These are phyloP conservation scores for Subacronicta megacephala DNA, from an alignment of 2,888 invertebrate species.

Conservation along the genomic window DNA sequence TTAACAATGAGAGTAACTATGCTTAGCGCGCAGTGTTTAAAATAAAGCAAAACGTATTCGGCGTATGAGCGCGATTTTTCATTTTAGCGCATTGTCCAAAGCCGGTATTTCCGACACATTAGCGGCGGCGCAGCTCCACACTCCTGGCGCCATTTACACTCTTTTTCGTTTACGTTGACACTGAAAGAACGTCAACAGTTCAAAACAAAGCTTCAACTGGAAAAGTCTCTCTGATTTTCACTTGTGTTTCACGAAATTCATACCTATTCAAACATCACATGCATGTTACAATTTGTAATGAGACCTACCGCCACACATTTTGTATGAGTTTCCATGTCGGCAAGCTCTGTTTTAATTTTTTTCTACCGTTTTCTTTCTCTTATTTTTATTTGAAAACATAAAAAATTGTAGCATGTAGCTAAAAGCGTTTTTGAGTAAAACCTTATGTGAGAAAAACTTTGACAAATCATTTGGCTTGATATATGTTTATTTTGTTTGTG, in stretches of 20 bases:
- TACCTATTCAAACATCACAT: constrained; percentile 50
- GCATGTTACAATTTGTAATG: constrained; percentile 46
- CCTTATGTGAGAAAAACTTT: constrained; percentile 36
- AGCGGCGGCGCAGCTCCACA: constrained; percentile 55
- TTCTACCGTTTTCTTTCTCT: constrained; percentile 35
- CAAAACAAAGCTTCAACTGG: constrained; percentile 56
- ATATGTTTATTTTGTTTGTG: constrained; percentile 38
- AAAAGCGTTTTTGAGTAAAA: constrained; percentile 54
- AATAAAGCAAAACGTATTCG: constrained; percentile 31
- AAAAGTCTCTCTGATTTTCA: constrained; percentile 51
- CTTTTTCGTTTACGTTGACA: constrained; percentile 52
- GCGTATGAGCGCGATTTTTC: constrained; percentile 47
- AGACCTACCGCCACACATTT: constrained; percentile 43
- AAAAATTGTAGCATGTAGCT: constrained; percentile 46
- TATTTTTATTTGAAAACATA: constrained; percentile 48
- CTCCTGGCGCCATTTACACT: constrained; percentile 55
- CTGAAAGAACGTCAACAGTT: constrained; percentile 59
- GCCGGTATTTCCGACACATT: constrained; percentile 68
- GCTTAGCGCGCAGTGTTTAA: constrained; percentile 6
- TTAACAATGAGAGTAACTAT: neutral
- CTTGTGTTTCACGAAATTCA: constrained; percentile 53
- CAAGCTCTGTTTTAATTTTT: constrained; percentile 38
- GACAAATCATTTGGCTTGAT: constrained; percentile 37
- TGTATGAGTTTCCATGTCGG: constrained; percentile 36
- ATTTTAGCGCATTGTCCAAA: constrained; percentile 54